Evolutionary conservation across 2,113 vertebrate genomes (phyloP).

Genomic region (Phalacrocorax pelagicus): DNA sequence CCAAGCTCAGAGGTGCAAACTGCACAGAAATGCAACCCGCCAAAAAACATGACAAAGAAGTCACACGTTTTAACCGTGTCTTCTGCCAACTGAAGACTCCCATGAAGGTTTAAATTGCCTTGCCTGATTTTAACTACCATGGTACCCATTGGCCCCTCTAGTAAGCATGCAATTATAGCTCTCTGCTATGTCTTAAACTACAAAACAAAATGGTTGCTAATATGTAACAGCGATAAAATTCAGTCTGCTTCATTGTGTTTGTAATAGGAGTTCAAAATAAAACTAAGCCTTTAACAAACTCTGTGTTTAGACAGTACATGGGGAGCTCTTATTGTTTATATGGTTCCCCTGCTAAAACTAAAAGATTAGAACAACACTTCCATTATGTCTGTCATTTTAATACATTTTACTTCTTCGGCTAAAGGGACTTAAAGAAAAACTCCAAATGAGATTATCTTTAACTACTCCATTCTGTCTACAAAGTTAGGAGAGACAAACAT

Average conservation of each 20-base stretch:
- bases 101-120: not conserved
- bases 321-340: not conserved
- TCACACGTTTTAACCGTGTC: not conserved
- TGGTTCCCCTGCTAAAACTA: not conserved
- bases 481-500: not conserved
- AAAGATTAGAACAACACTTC: not conserved
- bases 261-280: slow-evolving; percentile 3
- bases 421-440: not conserved
- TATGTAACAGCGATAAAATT: not conserved
- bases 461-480: not conserved
- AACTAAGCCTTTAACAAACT: not conserved
- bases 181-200: not conserved
- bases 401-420: not conserved
- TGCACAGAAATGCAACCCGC: not conserved
- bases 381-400: not conserved
- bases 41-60: not conserved
- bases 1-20: not conserved
- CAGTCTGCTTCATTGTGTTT: not conserved
- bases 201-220: not conserved
- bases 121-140: not conserved
- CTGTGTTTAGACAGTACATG: not conserved
- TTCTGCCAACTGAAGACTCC: not conserved
- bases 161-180: not conserved
- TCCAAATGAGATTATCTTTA: not conserved
- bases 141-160: not conserved